phyloP scores from a whole-genome alignment of 2,888 invertebrate species.

The Scaptomyza parva region DNA sequence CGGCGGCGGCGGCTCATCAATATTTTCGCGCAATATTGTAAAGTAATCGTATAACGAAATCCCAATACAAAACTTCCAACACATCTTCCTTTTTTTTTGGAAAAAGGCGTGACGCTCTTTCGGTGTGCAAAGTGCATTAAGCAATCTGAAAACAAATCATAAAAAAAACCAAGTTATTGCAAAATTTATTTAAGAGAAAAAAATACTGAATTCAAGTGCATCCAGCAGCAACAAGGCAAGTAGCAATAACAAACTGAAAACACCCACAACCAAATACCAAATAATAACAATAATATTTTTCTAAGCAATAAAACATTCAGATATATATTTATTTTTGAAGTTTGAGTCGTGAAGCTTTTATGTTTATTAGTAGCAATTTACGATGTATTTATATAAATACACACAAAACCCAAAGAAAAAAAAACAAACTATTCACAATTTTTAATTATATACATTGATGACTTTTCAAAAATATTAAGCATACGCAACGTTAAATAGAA shows the following conservation, averaged over 20 bases:
- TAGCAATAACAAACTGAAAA: slow-evolving; percentile 15
- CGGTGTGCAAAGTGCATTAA: slow-evolving; percentile 28
- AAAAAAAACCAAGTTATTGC: slow-evolving; percentile 8
- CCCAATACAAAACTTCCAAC: not conserved
- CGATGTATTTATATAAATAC: slow-evolving; percentile 42
- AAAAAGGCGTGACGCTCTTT: slow-evolving; percentile 39
- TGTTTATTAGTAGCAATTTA: slow-evolving; percentile 56
- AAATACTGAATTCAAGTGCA: slow-evolving; percentile 24
- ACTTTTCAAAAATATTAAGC: slow-evolving; percentile 36
- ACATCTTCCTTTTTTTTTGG: too few species aligned
- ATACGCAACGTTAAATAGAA: slow-evolving; percentile 31
- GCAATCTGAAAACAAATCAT: slow-evolving; percentile 18
- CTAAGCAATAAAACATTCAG: slow-evolving; percentile 31
- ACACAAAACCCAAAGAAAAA: slow-evolving; percentile 1
- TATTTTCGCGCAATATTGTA: slow-evolving; percentile 45
- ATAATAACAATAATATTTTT: slow-evolving; percentile 24
- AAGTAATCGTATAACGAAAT: slow-evolving; percentile 26
- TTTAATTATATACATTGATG: slow-evolving; percentile 55
- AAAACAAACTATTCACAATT: slow-evolving; percentile 49
- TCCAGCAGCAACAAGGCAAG: slow-evolving; percentile 44
- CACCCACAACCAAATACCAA: slow-evolving; percentile 27
- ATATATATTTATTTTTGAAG: not conserved
- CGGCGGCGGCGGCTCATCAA: slow-evolving; percentile 64
- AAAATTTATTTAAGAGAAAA: not conserved
- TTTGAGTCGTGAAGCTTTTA: slow-evolving; percentile 7